Base-by-base conservation (phyloP, 2,888 invertebrate species). In the Stenodema calcarata region DNA sequence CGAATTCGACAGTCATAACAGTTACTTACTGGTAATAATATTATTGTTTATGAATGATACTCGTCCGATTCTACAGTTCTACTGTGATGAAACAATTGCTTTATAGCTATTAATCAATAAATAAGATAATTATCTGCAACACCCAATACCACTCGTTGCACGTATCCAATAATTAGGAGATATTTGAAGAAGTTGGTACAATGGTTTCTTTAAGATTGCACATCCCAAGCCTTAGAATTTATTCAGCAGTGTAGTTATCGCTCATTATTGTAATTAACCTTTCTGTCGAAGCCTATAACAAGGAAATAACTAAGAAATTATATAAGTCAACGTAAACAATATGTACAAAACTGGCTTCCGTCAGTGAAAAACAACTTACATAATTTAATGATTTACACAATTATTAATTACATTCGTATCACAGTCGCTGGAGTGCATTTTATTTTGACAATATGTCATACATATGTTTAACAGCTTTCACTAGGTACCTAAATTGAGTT, bases 401-500 rank as follows among this genome's bases (percentile, higher is more conserved):
- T 42, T 70, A 42, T 80, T 75, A 80, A 70, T 47, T 47, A 75
- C 78, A 80, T 9, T 84, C 27, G 54, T 87, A 87, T 87, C 87
- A 87, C 87, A 87, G 87, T 87, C 78, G 87, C 86, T 79, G 87
- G 86, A 86, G 87, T 86, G 84, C 80, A 62, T 81, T 82, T 50
- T 76, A n/a, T 79, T 41, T 54, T 86, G 86, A 83, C 86, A 87
- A 87, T 86, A 87, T 86, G 87, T 79, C 87, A 87, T 87, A 87
- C 87, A 78, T 62, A 62, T 62, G 35, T 44, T 78, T 18, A 85
- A 62, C 41, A 41, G 47, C 30, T 44, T 42, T 73, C 42, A 41
- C 41, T 84, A 70, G 62, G 62, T 62, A 23, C 23, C 62, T 42
- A 41, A 47, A 73, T 70, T 23, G 12, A 42, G 12, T 30, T 35